phyloP scores from a whole-genome alignment of 2,888 invertebrate species.

The Crematogaster levior region DNA sequence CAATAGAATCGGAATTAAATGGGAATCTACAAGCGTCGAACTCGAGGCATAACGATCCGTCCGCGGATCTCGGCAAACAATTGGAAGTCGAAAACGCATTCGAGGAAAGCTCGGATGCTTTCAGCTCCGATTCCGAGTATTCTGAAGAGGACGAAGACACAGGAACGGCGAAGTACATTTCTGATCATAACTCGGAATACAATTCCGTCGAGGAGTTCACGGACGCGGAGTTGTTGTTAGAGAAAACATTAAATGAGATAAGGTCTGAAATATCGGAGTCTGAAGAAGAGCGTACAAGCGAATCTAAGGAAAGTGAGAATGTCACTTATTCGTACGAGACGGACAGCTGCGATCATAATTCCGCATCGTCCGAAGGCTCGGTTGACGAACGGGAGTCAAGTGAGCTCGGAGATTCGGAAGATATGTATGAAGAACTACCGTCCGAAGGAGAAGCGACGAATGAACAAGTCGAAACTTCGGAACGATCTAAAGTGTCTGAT shows the following conservation, averaged over 20 bases:
- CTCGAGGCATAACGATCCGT: constrained; percentile 24
- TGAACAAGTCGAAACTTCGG: background rate
- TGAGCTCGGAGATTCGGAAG: constrained; percentile 52
- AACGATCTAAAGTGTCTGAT: background rate
- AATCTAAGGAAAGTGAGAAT: constrained; percentile 42
- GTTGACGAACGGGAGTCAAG: constrained; percentile 8
- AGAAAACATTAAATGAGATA: constrained; percentile 82
- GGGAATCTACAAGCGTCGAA: constrained; percentile 21
- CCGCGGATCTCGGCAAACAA: constrained; percentile 50
- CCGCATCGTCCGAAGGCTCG: constrained; percentile 59
- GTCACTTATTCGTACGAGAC: constrained; percentile 42
- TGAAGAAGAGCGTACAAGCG: constrained; percentile 54
- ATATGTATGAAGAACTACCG: constrained; percentile 44
- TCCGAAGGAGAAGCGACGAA: constrained; percentile 39
- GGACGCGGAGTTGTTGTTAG: constrained; percentile 80
- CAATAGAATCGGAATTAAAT: constrained; percentile 35
- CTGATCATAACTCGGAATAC: constrained; percentile 59
- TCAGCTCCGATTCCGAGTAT: constrained; percentile 62
- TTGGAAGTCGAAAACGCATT: constrained; percentile 53
- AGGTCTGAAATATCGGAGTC: constrained; percentile 83
- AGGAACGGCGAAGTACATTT: constrained; percentile 47
- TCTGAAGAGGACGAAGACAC: constrained; percentile 63
- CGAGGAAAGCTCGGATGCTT: constrained; percentile 51
- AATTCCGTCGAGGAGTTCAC: constrained; percentile 82
- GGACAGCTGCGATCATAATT: constrained; percentile 44